Evolutionary conservation across 2,113 vertebrate species (phyloP).

Genomic region (Toxotes jaculatrix): DNA sequence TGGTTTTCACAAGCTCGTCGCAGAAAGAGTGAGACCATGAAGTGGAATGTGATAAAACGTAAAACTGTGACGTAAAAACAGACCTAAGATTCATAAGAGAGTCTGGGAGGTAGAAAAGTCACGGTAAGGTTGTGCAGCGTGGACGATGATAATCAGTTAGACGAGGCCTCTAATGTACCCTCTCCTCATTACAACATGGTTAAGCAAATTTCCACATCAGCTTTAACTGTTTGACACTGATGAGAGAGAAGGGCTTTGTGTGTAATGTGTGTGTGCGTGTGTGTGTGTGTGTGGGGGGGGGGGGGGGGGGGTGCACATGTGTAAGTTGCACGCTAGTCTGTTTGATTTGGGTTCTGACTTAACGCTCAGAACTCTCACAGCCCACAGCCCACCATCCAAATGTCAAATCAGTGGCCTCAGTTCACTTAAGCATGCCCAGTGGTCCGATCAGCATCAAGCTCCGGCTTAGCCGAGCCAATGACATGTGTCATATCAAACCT

Average conservation of each 20-base stretch:
- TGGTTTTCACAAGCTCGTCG: background rate
- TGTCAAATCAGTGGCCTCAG: slow-evolving; percentile 59
- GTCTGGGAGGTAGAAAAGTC: slow-evolving; percentile 16
- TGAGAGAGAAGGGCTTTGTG: slow-evolving; percentile 44
- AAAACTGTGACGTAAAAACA: background rate
- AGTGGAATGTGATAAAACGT: slow-evolving; percentile 7
- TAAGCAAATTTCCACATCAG: slow-evolving; percentile 63
- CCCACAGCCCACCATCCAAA: slow-evolving; percentile 23
- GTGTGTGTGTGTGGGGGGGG: slow-evolving; percentile 16
- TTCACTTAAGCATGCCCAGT: slow-evolving; percentile 56
- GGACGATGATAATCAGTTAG: slow-evolving; percentile 60
- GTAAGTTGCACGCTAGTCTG: slow-evolving; percentile 46
- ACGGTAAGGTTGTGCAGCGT: slow-evolving; percentile 5
- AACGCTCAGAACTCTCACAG: slow-evolving; percentile 39
- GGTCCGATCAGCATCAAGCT: slow-evolving; percentile 59
- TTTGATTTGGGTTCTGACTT: slow-evolving; percentile 61
- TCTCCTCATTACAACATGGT: slow-evolving; percentile 58
- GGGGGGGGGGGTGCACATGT: background rate
- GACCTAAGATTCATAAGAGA: background rate
- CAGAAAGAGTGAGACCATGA: background rate
- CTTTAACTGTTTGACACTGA: slow-evolving; percentile 67
- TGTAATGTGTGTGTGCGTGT: background rate
- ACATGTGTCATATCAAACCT: slow-evolving; percentile 58
- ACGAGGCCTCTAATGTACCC: slow-evolving; percentile 59
- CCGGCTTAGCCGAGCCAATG: slow-evolving; percentile 49